phyloP scores from a whole-genome alignment of 2,113 vertebrate genomes.

The Psilopogon haemacephalus region DNA sequence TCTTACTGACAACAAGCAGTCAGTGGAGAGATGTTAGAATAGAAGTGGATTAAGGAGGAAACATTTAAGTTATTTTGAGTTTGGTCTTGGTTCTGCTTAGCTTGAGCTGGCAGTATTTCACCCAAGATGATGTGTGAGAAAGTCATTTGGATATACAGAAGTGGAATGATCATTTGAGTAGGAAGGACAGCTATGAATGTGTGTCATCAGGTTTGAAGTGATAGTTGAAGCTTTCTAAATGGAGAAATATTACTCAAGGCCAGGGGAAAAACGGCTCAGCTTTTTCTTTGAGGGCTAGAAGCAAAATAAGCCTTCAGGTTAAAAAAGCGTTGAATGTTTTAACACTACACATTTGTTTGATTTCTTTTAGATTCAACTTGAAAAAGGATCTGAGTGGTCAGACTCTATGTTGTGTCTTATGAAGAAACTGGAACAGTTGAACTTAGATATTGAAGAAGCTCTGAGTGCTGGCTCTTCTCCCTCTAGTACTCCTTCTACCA shows the following conservation, averaged over 20 bases:
- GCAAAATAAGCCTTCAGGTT: neutral
- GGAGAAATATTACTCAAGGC: neutral
- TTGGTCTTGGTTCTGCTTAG: neutral
- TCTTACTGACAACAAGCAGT: neutral
- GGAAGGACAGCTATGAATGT: neutral
- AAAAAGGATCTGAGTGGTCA: slow-evolving; percentile 75
- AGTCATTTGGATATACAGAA: neutral
- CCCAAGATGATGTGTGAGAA: neutral
- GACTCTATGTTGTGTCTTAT: slow-evolving; percentile 85
- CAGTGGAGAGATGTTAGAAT: neutral
- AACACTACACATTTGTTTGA: neutral
- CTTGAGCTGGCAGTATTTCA: neutral
- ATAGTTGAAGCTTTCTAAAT: slow-evolving; percentile 14
- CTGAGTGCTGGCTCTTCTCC: slow-evolving; percentile 81
- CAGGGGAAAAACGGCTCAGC: neutral
- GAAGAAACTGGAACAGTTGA: slow-evolving; percentile 84
- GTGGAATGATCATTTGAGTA: neutral
- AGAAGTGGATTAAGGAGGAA: neutral
- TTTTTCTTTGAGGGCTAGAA: neutral
- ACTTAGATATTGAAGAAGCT: slow-evolving; percentile 87
- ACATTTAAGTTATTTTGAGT: neutral
- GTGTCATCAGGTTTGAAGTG: neutral
- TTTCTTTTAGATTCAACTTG: slow-evolving; percentile 52
- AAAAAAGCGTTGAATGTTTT: neutral
- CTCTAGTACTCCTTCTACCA: slow-evolving; percentile 72